These are phyloP conservation scores for Rynchops niger DNA, from an alignment of 2,113 vertebrate genomes.

Conservation along the genomic window DNA sequence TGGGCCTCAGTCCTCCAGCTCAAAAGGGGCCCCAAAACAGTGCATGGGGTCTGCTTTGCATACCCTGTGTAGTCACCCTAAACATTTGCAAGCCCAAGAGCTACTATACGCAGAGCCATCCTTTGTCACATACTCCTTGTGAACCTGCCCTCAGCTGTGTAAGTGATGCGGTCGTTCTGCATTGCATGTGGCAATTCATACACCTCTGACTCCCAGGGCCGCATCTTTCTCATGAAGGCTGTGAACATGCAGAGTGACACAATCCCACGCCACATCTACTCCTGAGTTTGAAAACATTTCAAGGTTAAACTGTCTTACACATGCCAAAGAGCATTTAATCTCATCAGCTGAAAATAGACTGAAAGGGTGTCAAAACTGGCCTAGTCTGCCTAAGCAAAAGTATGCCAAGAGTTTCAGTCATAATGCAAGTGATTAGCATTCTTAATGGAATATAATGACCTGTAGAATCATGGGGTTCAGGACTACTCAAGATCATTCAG, in stretches of 20 bases:
- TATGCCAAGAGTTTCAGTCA: neutral
- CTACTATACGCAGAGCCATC: neutral
- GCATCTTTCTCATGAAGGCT: neutral
- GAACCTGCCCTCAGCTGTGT: fast-evolving
- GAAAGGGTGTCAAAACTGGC: neutral
- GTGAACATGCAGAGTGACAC: neutral
- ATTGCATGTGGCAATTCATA: fast-evolving
- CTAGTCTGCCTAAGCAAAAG: neutral
- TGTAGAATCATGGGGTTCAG: neutral
- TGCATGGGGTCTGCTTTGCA: fast-evolving
- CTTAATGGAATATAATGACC: neutral
- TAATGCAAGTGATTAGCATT: neutral
- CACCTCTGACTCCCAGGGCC: neutral
- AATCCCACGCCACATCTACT: neutral
- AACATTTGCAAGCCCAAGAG: neutral
- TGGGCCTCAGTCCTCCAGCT: neutral
- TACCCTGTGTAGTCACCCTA: fast-evolving
- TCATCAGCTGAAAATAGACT: neutral
- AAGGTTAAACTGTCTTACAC: neutral
- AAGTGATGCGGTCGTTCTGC: neutral
- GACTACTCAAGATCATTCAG: neutral
- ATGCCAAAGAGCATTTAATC: neutral
- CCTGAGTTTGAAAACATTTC: neutral
- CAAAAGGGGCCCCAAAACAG: neutral
- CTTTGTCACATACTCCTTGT: neutral